A percentile compares a stretch with the other conserved stretches of the same genome.
Evolutionary conservation across 2,888 invertebrate species (phyloP).

Genomic region (Sminthurinus aureus): DNA sequence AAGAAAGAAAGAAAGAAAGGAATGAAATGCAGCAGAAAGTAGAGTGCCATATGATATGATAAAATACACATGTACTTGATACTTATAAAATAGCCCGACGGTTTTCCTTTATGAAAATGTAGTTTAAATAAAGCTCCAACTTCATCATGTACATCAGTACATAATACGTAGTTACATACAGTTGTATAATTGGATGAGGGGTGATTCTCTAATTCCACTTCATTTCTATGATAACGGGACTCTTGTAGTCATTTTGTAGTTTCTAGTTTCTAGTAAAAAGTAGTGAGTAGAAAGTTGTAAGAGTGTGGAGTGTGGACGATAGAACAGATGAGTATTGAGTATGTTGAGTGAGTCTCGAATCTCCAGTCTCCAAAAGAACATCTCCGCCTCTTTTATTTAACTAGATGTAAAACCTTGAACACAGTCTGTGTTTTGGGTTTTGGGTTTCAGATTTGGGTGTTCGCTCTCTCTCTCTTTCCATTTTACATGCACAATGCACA

Average conservation of each 20-base stretch:
- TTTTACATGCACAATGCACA: too few species aligned
- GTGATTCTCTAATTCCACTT: slow-evolving; percentile 58
- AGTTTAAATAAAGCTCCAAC: slow-evolving; percentile 54
- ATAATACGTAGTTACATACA: not conserved
- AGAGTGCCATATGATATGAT: not conserved
- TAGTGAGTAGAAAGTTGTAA: too few species aligned
- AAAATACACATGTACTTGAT: too few species aligned
- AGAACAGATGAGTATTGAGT: slow-evolving; percentile 40
- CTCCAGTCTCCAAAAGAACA: not conserved
- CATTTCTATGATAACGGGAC: slow-evolving; percentile 55
- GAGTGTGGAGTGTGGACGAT: too few species aligned
- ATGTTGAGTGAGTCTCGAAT: slow-evolving; percentile 12
- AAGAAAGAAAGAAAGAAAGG: not conserved
- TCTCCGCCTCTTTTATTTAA: slow-evolving; percentile 11
- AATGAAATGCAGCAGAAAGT: not conserved
- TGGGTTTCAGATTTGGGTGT: too few species aligned
- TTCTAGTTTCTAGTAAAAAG: too few species aligned
- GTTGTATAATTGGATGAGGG: slow-evolving; percentile 56
- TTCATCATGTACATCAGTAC: slow-evolving; percentile 42
- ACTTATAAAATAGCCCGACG: too few species aligned
- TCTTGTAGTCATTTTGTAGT: too few species aligned
- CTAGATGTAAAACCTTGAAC: too few species aligned
- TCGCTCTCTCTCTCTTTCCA: not conserved
- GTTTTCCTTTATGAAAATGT: slow-evolving; percentile 50
- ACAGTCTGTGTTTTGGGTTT: too few species aligned